A percentile compares a stretch with the other conserved stretches of the same genome.
phyloP scores from a whole-genome alignment of 2,888 invertebrate genomes.

The Thysanoteuthis rhombus region DNA sequence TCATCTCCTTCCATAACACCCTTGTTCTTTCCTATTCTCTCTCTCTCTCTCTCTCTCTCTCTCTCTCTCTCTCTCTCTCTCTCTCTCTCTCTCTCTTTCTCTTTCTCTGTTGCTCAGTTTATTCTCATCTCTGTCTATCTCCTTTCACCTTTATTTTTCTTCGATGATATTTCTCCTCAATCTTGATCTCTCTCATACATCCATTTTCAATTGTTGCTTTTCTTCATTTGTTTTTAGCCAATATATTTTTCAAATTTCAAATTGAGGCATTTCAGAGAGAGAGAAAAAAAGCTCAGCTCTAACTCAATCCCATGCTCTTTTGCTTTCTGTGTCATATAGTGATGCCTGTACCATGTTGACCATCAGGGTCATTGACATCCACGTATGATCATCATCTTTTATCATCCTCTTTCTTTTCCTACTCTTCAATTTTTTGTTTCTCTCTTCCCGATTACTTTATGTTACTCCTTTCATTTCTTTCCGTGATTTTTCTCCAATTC shows the following conservation, averaged over 20 bases:
- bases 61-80: background rate
- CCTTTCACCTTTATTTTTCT: background rate
- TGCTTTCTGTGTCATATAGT: too few relatives aligned
- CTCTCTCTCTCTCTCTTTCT: background rate
- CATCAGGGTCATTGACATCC: too few relatives aligned
- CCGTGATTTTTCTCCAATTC: background rate
- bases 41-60: background rate
- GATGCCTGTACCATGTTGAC: too few relatives aligned
- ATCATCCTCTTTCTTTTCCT: background rate
- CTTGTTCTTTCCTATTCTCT: background rate
- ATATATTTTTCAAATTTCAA: too few relatives aligned
- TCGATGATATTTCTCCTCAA: background rate
- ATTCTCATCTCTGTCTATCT: too few relatives aligned
- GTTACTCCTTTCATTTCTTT: background rate
- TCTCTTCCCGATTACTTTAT: too few relatives aligned
- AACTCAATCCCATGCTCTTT: too few relatives aligned
- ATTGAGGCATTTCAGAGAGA: too few relatives aligned
- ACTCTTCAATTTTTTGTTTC: background rate
- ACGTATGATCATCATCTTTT: too few relatives aligned
- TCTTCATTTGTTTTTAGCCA: too few relatives aligned
- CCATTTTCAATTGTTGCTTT: background rate
- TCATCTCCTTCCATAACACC: background rate
- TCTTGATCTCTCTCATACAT: background rate
- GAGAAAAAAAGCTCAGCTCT: too few relatives aligned
- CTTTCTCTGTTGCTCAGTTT: background rate